Base-by-base conservation (phyloP, 2,888 invertebrate species). In the Clunio marinus region DNA sequence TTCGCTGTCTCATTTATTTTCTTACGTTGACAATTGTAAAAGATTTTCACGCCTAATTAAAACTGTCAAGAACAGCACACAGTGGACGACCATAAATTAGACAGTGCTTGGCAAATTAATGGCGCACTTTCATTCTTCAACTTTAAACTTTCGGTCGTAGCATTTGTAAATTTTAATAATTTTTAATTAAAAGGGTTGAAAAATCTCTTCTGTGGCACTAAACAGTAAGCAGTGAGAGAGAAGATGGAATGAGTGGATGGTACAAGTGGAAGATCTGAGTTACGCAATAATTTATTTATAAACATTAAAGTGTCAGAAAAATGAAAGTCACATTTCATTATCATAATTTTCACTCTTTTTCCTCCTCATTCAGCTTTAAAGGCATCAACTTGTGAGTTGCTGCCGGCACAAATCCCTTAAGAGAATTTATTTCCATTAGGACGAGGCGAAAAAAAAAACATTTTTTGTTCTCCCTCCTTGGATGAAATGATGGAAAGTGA, bases 241-340 rank as follows among this genome's bases (percentile, higher is more conserved):
- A 32, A 7, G n/a, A n/a, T n/a, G n/a, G n/a, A n/a, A n/a, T n/a
- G n/a, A n/a, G n/a, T n/a, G n/a, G n/a, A n/a, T n/a, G n/a, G n/a
- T n/a, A n/a, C n/a, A n/a, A n/a, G n/a, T n/a, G n/a, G n/a, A n/a
- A n/a, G n/a, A n/a, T 32, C 8, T 8, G 4, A 4, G 41, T 41
- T 28, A 28, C 59, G 35, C 59, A 28, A 62, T 62, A 41, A 62
- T 41, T 62, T 62, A 62, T 62, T 62, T 62, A 25, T 41, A 62
- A 59, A 62, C 62, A 62, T 62, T 62, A 62, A 62, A 24, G 62
- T 62, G 62, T 62, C 62, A 41, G 37, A 24, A 62, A 62, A 62
- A 62, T 62, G 32, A 62, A 62, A 62, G 62, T 62, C 62, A 62
- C 62, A 62, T 62, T 62, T 62, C 62, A 62, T 62, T 62, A 62